Percentiles rank a stretch among this genome's conserved stretches.
Conservation (phyloP, 2,797 vertebrate species). For the Ctenochaetus hawaiiensis region DNA sequence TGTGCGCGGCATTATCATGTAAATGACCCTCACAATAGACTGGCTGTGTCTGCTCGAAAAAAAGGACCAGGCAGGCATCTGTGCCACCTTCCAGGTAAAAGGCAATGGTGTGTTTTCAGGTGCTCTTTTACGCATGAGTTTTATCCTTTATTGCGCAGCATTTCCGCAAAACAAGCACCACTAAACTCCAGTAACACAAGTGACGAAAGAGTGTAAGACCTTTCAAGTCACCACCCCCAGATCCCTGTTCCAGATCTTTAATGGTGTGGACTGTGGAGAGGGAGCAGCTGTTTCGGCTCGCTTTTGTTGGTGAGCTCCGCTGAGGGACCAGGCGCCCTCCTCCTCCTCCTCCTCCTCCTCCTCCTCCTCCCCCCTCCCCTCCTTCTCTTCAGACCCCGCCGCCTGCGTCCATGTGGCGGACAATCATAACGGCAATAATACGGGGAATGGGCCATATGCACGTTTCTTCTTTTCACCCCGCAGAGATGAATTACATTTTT, state of each 20-base stretch:
- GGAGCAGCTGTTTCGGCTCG: constrained; percentile 77
- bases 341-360: constrained; percentile 3
- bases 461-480: constrained; percentile 13
- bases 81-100: constrained; percentile 60
- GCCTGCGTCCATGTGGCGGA: constrained; percentile 60
- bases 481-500: constrained; percentile 38
- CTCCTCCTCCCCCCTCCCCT: constrained; percentile 17
- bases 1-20: constrained; percentile 65
- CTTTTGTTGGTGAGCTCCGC: constrained; percentile 75
- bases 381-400: constrained; percentile 48
- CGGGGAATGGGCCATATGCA: constrained; percentile 53
- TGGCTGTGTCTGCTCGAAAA: constrained; percentile 17
- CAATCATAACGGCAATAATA: constrained; percentile 60
- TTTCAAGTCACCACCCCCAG: constrained; percentile 79
- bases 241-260: constrained; percentile 58
- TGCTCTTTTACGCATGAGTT: constrained; percentile 57
- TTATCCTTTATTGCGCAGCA: constrained; percentile 50
- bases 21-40: constrained; percentile 57
- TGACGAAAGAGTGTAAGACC: constrained; percentile 54
- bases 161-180: constrained; percentile 38
- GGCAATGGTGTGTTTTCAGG: constrained; percentile 5
- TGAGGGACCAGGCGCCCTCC: constrained; percentile 59
- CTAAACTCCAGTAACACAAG: constrained; percentile 63
- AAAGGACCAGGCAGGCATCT: constrained; percentile 13
- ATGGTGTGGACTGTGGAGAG: constrained; percentile 61